phyloP scores from a whole-genome alignment of 2,888 invertebrate species.

The Cenopis cana region DNA sequence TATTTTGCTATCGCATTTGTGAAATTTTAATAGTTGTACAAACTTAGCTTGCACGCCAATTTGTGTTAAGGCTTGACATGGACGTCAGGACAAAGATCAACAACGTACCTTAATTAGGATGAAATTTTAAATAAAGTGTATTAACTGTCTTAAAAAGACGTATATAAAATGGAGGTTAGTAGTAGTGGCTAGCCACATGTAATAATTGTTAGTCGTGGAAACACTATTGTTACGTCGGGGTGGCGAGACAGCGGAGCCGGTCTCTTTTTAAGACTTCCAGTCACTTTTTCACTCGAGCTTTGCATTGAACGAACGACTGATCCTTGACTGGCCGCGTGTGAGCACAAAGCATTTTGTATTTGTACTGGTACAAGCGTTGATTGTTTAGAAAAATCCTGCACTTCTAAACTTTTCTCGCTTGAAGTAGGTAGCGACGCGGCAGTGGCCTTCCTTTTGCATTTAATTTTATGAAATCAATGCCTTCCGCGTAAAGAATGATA shows the following conservation, averaged over 20 bases:
- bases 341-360: constrained; percentile 46
- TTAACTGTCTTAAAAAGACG: constrained; percentile 74
- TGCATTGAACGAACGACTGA: constrained; percentile 37
- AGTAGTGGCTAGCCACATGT: constrained; percentile 62
- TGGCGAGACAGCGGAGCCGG: constrained; percentile 19
- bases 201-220: constrained; percentile 67
- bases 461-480: constrained; percentile 1
- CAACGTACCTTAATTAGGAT: constrained; percentile 65
- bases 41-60: constrained; percentile 63
- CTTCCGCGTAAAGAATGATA: constrained; percentile 20
- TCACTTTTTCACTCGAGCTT: constrained; percentile 59
- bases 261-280: constrained; percentile 28
- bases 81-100: constrained; percentile 60
- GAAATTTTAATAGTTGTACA: constrained; percentile 69
- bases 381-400: constrained; percentile 62
- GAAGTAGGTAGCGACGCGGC: constrained; percentile 3
- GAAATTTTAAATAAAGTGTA: constrained; percentile 65
- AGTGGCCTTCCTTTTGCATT: constrained; percentile 24
- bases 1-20: constrained; percentile 80
- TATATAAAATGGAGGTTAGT: constrained; percentile 62
- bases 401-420: constrained; percentile 52
- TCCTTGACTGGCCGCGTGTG: constrained; percentile 46
- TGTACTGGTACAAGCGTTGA: constrained; percentile 43
- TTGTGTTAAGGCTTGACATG: constrained; percentile 68
- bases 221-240: constrained; percentile 46